Percentiles rank a stretch among this genome's conserved stretches.
These are phyloP conservation scores for Drosophila quadrilineata DNA, from an alignment of 1,140 invertebrate species.

Conservation along the genomic window DNA sequence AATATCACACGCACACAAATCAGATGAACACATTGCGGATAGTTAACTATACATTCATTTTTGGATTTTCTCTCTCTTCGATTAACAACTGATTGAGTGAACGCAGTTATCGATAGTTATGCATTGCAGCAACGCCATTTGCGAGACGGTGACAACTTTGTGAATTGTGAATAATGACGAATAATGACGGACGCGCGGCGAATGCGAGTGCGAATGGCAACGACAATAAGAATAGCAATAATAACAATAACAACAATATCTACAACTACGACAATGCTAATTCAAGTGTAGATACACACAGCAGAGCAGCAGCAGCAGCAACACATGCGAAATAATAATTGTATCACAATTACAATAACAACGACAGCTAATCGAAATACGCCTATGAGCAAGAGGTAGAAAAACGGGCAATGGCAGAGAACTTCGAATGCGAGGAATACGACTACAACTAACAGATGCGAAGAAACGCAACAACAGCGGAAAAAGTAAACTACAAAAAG, in stretches of 20 bases:
- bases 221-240: conserved; percentile 30
- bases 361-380: conserved; percentile 19
- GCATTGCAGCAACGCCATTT: conserved; percentile 49
- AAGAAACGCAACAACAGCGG: conserved; percentile 14
- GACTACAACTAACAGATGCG: conserved; percentile 28
- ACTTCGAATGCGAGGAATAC: no score
- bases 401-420: conserved; percentile 32
- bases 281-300: conserved; percentile 69
- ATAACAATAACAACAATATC: no score
- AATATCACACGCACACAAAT: background rate
- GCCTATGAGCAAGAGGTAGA: conserved; percentile 15
- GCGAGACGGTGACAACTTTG: conserved; percentile 42
- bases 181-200: conserved; percentile 51
- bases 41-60: background rate
- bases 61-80: conserved; percentile 9
- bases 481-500: conserved; percentile 68
- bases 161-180: conserved; percentile 47
- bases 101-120: conserved; percentile 63
- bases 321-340: conserved; percentile 73
- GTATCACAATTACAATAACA: conserved; percentile 61
- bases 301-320: conserved; percentile 50
- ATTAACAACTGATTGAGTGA: conserved; percentile 41
- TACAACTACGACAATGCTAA: conserved; percentile 63
- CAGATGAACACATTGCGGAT: conserved; percentile 6
- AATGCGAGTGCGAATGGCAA: conserved; percentile 54